Conservation (phyloP, 2,797 vertebrate genomes). For the Sebastes dallii region DNA sequence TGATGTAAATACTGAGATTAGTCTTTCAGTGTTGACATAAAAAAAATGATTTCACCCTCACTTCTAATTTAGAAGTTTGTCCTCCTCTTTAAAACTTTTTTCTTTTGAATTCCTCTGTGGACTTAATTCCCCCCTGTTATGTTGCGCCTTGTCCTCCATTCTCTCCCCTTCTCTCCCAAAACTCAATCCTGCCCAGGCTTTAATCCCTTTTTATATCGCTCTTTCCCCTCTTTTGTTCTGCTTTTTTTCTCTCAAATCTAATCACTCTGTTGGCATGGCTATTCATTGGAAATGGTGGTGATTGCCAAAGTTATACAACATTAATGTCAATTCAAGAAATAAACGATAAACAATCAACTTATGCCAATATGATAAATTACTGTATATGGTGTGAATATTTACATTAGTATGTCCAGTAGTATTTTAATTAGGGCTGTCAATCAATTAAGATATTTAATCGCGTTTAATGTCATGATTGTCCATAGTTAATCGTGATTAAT, state of each 20-base stretch:
- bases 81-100: slow-evolving; percentile 51
- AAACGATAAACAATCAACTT: not conserved
- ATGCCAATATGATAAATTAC: not conserved
- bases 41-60: slow-evolving; percentile 24
- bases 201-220: slow-evolving; percentile 46
- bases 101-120: slow-evolving; percentile 58
- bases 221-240: slow-evolving; percentile 40
- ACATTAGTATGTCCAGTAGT: not conserved
- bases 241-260: slow-evolving; percentile 33
- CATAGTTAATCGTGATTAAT: too few relatives aligned
- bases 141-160: slow-evolving; percentile 36
- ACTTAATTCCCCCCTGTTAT: slow-evolving; percentile 52
- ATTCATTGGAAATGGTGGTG: slow-evolving; percentile 19
- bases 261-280: slow-evolving; percentile 42
- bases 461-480: too few relatives aligned
- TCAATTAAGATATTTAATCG: too few relatives aligned
- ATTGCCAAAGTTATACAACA: slow-evolving; percentile 16
- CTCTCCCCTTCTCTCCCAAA: slow-evolving; percentile 35
- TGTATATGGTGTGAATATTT: not conserved
- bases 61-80: slow-evolving; percentile 52
- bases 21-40: slow-evolving; percentile 40
- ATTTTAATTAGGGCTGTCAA: too few relatives aligned
- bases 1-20: slow-evolving; percentile 52
- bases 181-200: slow-evolving; percentile 36
- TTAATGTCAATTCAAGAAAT: slow-evolving; percentile 3